Percentiles rank a stretch among this genome's conserved stretches.
phyloP scores from a whole-genome alignment of 2,113 vertebrate species.

The Sarotherodon lohbergeri region DNA sequence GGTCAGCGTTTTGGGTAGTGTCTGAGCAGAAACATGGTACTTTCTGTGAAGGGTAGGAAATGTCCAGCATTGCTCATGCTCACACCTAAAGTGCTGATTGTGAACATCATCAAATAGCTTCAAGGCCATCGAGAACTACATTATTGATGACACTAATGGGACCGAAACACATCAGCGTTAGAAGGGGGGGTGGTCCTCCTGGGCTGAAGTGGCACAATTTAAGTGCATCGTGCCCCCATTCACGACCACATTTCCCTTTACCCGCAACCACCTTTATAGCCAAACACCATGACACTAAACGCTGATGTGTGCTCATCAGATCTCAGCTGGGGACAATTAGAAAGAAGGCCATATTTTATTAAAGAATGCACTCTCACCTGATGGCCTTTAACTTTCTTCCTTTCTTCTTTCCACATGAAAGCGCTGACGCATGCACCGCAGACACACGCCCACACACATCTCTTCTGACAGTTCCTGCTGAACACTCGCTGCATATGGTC shows the following conservation, averaged over 20 bases:
- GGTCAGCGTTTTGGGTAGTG: neutral
- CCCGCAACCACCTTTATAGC: neutral
- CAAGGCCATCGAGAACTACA: conserved; percentile 49
- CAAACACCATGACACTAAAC: neutral
- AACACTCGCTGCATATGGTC: conserved; percentile 41
- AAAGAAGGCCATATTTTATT: conserved; percentile 37
- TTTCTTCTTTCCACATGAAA: neutral
- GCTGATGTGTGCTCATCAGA: neutral
- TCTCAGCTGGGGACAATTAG: conserved; percentile 12
- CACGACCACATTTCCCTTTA: neutral
- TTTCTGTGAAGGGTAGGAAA: neutral
- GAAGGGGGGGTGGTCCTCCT: neutral
- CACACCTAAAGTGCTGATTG: conserved; percentile 53
- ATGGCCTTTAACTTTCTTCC: conserved; percentile 3
- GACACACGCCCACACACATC: neutral
- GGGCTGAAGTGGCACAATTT: conserved; percentile 38
- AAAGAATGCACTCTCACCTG: neutral
- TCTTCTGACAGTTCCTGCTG: neutral
- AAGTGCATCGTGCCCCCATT: neutral
- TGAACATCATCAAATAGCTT: conserved; percentile 19
- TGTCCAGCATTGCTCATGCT: conserved; percentile 13
- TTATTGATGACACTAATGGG: conserved; percentile 73
- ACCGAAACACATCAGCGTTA: neutral
- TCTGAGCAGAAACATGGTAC: neutral
- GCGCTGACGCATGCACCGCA: neutral